A percentile compares a stretch with the other conserved stretches of the same genome.
Conservation (phyloP, 2,113 vertebrate genomes). For the Pleuronectes platessa region DNA sequence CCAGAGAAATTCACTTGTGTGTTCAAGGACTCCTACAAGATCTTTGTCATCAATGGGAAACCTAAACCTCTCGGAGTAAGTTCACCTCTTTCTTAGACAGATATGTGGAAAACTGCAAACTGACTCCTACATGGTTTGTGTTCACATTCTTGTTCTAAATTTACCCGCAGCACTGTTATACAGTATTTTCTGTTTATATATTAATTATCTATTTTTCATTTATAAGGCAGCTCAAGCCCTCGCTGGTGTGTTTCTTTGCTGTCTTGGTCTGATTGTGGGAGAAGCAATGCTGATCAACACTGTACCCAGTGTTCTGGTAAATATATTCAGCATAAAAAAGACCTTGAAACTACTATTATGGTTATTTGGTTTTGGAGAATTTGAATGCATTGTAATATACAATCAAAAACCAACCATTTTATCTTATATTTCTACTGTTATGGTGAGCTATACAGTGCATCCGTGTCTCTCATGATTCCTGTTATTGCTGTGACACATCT, state of each 20-base stretch:
- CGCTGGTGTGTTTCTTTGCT: slow-evolving; percentile 67
- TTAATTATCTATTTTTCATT: background rate
- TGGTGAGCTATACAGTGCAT: background rate
- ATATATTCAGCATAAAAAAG: background rate
- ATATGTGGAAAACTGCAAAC: background rate
- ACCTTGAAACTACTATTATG: background rate
- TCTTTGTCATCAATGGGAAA: slow-evolving; percentile 71
- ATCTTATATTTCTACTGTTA: too few relatives aligned
- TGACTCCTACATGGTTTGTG: background rate
- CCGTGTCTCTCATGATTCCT: background rate
- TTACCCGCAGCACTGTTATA: background rate
- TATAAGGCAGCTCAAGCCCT: slow-evolving; percentile 74
- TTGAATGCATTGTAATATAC: background rate
- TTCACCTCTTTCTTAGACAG: background rate
- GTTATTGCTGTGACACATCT: background rate
- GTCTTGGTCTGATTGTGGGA: slow-evolving; percentile 42
- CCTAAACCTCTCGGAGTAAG: slow-evolving; percentile 80
- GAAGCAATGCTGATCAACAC: fast-evolving
- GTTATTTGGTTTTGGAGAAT: background rate
- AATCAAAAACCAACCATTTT: too few relatives aligned
- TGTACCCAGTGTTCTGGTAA: slow-evolving; percentile 72
- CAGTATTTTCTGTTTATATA: background rate
- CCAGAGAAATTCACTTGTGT: slow-evolving; percentile 78
- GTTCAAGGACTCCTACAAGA: slow-evolving; percentile 81
- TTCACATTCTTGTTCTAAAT: background rate